These are phyloP conservation scores for Scomberomorus guttatus DNA, from an alignment of 2,797 vertebrate species.

Conservation along the genomic window DNA sequence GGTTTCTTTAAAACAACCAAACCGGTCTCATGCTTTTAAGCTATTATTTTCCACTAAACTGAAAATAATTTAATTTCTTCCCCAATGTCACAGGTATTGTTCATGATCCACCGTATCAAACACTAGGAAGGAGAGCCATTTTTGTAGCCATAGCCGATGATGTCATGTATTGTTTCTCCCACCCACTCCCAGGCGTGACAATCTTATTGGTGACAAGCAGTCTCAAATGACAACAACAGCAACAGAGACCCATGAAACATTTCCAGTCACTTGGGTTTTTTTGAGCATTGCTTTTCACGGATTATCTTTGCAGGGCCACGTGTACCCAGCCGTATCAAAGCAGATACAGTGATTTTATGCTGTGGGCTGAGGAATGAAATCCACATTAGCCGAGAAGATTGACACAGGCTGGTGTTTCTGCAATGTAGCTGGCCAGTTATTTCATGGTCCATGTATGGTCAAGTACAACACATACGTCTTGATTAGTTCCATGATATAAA, in stretches of 20 bases:
- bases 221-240: slow-evolving; percentile 40
- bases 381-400: slow-evolving; percentile 27
- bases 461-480: slow-evolving; percentile 2
- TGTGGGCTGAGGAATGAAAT: slow-evolving; percentile 35
- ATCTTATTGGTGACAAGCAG: slow-evolving; percentile 63
- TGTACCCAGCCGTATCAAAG: slow-evolving; percentile 42
- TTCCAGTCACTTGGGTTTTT: slow-evolving; percentile 33
- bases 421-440: not conserved
- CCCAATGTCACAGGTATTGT: slow-evolving; percentile 31
- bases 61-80: slow-evolving; percentile 25
- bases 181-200: slow-evolving; percentile 41
- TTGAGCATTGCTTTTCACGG: slow-evolving; percentile 30
- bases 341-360: slow-evolving; percentile 56
- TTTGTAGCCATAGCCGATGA: slow-evolving; percentile 22
- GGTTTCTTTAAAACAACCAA: not conserved
- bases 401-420: slow-evolving; percentile 21
- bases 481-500: slow-evolving; percentile 7
- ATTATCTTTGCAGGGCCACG: slow-evolving; percentile 42
- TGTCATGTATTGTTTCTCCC: slow-evolving; percentile 32
- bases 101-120: slow-evolving; percentile 13
- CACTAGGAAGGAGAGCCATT: not conserved
- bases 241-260: slow-evolving; percentile 37
- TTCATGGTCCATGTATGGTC: slow-evolving; percentile 21
- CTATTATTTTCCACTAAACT: not conserved
- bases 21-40: not conserved